These are phyloP conservation scores for Leptodirus hochenwartii DNA, from an alignment of 2,888 invertebrate genomes.

Conservation along the genomic window DNA sequence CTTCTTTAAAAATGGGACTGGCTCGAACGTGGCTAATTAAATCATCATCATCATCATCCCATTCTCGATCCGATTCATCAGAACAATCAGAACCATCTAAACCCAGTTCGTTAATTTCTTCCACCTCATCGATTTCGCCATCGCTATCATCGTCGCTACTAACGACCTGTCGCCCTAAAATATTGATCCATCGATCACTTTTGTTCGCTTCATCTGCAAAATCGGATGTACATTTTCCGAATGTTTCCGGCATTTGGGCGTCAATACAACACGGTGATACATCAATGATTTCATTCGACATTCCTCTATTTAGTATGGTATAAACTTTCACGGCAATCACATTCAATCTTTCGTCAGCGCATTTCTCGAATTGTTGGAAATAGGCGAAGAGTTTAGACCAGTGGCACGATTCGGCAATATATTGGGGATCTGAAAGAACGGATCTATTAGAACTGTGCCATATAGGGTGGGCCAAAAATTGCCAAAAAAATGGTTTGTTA, in stretches of 20 bases:
- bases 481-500: not conserved
- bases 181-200: not conserved
- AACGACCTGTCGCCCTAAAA: slow-evolving; percentile 1
- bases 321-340: slow-evolving; percentile 13
- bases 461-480: too few species aligned
- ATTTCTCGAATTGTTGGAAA: slow-evolving; percentile 13
- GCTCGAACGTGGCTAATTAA: slow-evolving; percentile 6
- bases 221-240: slow-evolving; percentile 10
- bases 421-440: slow-evolving; percentile 6
- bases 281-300: slow-evolving; percentile 10
- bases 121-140: slow-evolving; percentile 13
- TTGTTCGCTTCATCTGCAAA: not conserved
- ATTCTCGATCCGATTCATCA: slow-evolving; percentile 10
- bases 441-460: slow-evolving; percentile 2
- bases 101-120: slow-evolving; percentile 8
- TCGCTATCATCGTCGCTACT: slow-evolving; percentile 13
- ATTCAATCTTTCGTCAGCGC: slow-evolving; percentile 11
- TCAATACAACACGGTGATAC: slow-evolving; percentile 11
- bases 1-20: not conserved
- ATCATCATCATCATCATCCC: slow-evolving; percentile 9
- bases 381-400: slow-evolving; percentile 14
- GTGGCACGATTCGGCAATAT: slow-evolving; percentile 10
- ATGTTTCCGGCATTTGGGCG: slow-evolving; percentile 10
- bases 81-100: slow-evolving; percentile 9
- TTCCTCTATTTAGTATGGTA: slow-evolving; percentile 14